Conservation (phyloP, 2,888 invertebrate species). For the Sesia apiformis region DNA sequence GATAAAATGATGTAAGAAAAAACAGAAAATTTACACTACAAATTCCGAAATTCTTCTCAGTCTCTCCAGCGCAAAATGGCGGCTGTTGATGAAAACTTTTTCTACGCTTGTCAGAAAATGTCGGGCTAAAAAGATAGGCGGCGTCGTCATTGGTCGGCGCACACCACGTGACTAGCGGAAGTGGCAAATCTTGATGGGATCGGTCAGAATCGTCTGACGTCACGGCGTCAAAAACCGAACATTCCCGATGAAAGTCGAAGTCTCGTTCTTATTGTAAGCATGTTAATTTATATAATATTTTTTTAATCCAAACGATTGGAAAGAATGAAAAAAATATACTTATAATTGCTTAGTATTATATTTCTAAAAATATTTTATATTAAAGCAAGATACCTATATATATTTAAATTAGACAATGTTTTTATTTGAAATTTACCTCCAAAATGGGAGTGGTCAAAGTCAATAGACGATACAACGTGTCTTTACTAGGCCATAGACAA, state of each 20-base stretch:
- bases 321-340: not conserved
- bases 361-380: not conserved
- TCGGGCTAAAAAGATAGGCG: constrained; percentile 65
- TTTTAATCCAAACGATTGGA: not conserved
- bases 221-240: constrained; percentile 54
- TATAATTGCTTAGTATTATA: not conserved
- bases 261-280: constrained; percentile 22
- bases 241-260: constrained; percentile 43
- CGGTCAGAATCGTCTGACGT: constrained; percentile 64
- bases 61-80: constrained; percentile 93
- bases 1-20: constrained; percentile 74
- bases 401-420: not conserved
- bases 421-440: constrained; percentile 51
- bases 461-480: constrained; percentile 68
- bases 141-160: constrained; percentile 53
- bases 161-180: constrained; percentile 71
- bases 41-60: constrained; percentile 84
- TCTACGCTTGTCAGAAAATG: constrained; percentile 93
- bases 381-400: constrained; percentile 3
- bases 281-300: constrained; percentile 2
- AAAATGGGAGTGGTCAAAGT: constrained; percentile 65
- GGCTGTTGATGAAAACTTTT: constrained; percentile 96
- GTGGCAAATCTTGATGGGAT: constrained; percentile 58
- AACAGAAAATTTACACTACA: constrained; percentile 80
- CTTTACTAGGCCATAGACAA: constrained; percentile 39